Base-by-base conservation (phyloP, 2,888 invertebrate species). In the Eilema depressum region DNA sequence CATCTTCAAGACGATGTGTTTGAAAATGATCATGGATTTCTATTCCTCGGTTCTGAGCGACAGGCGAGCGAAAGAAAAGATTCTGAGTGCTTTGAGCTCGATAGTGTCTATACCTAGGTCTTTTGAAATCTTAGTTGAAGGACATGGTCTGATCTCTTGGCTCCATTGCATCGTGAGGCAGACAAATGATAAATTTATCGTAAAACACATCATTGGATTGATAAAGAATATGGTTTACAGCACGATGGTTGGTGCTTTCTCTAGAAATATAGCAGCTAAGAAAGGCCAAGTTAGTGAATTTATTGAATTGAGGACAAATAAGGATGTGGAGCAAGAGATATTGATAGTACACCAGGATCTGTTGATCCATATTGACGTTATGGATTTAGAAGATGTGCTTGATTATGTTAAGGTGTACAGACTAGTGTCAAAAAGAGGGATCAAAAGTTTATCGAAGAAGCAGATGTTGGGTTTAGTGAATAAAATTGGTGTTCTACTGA, bases 21-120 rank as follows among this genome's bases (percentile, higher is more conserved):
- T 98, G 78, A 98, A 98, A 88, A 96, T 98, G 86, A 93, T 98
- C 2, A 96, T 98, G 88, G 97, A 97, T 79, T 97, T 97, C 85
- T 97, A 97, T 85, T 95, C 95, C 0, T 97, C 96, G 30, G 93
- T 94, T 25, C 87, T 97, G 63, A 95, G 97, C n/a, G 97, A 97
- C 77, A 88, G 92, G 64, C 96, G 96, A 75, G 95, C 95, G 1
- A 97, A 97, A 89, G 95, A 97, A 70, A 93, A 96, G 67, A 97
- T 98, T 75, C 91, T 98, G 33, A 96, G 96, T 69, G 96, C 97
- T 0, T 82, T 98, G 1, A 94, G 96, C 76, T 95, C 96, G 3
- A 96, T 97, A 62, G 96, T 96, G 8, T 94, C 96, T 70, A 96
- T 98, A 47, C 96, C 96, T 0, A 96, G 96, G 74, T 96, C 97